Base-by-base conservation (phyloP, 2,888 invertebrate species). In the Hyposoter dolosus region DNA sequence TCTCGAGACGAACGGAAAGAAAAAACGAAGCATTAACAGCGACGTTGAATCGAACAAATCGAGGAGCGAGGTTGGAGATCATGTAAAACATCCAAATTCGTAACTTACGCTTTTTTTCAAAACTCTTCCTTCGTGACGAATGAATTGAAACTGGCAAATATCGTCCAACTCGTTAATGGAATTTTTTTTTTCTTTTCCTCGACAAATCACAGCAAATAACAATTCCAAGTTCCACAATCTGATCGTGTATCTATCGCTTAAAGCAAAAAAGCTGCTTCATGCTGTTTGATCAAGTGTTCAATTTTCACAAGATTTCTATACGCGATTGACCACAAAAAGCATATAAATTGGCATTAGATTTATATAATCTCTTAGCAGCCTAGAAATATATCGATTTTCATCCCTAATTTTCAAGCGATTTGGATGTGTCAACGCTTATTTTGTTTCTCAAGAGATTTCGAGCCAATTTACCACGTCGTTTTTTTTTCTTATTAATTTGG, bases 21-120 rank as follows among this genome's bases (percentile, higher is more conserved):
- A 93, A 75, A 91, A 91, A 69, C 92, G 92, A 87, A 91, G 88
- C 84, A 86, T 72, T 72, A 89, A 83, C 75, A 92, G 92, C 83
- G 93, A 94, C 63, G 91, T 89, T 3, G 93, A 93, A n/a, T 93
- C 93, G 17, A 92, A 87, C 3, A 94, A 93, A 78, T 91, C 93
- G n/a, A 93, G 91, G 82, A 94, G 93, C 89, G 93, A 94, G 79
- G 88, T 86, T 43, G 91, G 91, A 4, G 93, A 93, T 81, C 93
- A 91, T 85, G 93, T 93, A 89, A 90, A 89, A 80, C 17, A 45
- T 63, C 5, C 12, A 28, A 60, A 28, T 60, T 28, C 3, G 15
- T 60, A 60, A 19, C 5, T 23, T 23, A 19, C 10, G 10, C 10
- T 40, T 10, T 2, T 56, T 50, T 23, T 10, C 1, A 56, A 19